Conservation (phyloP, 2,113 vertebrate species). For the Phalacrocorax carbo region DNA sequence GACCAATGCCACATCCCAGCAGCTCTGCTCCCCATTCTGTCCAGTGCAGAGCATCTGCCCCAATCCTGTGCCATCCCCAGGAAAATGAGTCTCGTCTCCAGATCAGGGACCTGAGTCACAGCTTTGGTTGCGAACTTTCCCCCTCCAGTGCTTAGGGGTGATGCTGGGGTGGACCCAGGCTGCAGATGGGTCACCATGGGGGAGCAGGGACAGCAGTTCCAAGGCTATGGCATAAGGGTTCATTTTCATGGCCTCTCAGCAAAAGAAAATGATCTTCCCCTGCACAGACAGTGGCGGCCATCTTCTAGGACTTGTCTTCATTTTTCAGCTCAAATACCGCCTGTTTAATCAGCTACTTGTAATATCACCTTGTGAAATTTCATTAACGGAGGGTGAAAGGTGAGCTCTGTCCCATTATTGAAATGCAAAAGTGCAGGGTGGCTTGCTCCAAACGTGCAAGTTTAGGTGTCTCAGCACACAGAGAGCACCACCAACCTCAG, state of each 20-base stretch:
- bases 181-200: background rate
- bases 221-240: background rate
- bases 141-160: background rate
- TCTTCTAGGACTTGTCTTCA: background rate
- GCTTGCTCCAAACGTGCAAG: rapidly evolving
- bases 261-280: background rate
- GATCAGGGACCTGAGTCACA: background rate
- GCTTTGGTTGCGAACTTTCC: background rate
- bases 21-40: background rate
- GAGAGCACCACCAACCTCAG: background rate
- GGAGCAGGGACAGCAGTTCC: background rate
- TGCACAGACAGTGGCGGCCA: rapidly evolving
- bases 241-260: background rate
- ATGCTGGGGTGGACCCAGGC: background rate
- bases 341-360: background rate
- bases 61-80: background rate
- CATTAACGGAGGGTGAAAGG: background rate
- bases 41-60: background rate
- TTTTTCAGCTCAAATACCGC: background rate
- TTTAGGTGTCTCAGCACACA: background rate
- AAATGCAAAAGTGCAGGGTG: rapidly evolving
- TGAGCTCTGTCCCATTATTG: rapidly evolving
- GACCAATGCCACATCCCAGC: background rate
- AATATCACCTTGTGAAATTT: background rate
- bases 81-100: background rate